phyloP scores from a whole-genome alignment of 2,797 vertebrate genomes.

The Mormyrops boulengeri region DNA sequence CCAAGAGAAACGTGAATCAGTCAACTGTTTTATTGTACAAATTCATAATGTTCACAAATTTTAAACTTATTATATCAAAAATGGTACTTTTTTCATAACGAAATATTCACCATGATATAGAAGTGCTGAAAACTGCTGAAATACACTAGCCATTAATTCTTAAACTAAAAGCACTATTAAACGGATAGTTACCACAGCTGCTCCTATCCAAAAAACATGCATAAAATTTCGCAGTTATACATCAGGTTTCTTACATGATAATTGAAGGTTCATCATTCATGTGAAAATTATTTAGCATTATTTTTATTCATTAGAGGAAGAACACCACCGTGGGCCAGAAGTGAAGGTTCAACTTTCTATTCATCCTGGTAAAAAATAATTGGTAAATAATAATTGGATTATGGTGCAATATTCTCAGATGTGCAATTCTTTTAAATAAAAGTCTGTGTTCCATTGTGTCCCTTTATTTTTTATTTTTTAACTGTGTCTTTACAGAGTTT shows the following conservation, averaged over 20 bases:
- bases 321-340: not conserved
- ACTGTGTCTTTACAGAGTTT: not conserved
- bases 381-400: not conserved
- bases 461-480: not conserved
- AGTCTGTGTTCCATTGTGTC: not conserved
- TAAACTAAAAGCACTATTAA: not conserved
- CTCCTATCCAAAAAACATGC: not conserved
- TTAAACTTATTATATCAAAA: not conserved
- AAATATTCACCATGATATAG: not conserved
- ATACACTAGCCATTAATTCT: not conserved
- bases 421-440: not conserved
- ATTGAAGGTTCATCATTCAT: not conserved
- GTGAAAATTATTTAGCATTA: not conserved
- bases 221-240: not conserved
- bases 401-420: not conserved
- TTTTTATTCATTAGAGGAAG: not conserved
- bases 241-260: not conserved
- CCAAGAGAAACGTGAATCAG: not conserved
- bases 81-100: not conserved
- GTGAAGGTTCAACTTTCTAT: not conserved
- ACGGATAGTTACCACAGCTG: not conserved
- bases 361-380: not conserved
- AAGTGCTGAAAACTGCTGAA: not conserved
- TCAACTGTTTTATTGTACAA: not conserved
- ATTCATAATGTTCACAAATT: not conserved